Base-by-base conservation (phyloP, 2,113 vertebrate species). In the Cryptotis parvus region DNA sequence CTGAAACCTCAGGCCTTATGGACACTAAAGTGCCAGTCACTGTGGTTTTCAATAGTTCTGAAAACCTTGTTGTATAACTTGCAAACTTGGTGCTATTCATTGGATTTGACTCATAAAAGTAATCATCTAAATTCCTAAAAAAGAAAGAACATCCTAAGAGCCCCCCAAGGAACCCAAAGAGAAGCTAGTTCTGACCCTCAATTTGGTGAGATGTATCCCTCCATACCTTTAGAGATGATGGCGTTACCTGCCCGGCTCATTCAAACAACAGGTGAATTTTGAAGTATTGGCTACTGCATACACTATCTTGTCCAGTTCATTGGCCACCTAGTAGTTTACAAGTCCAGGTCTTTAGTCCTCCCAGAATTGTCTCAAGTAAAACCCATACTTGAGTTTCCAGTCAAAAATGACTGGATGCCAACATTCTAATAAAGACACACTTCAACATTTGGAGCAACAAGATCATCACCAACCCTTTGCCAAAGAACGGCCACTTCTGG, bases 221-320 rank as follows among this genome's bases (percentile, higher is more conserved):
- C 68, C 6, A 18, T 1, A 33, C n/a, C 43, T 86, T 80, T 0
- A 58, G 72, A 94, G 90, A 93, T 73, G 29, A 76, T 10, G 49
- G 66, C 69, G 52, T 63, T 81, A 58, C 43, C 16, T 6, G 63
- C 68, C 87, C 90, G 68, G 68, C 55, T 88, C 52, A 69, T 88
- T 45, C 14, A 35, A 88, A 85, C 79, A 79, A 93, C 88, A 88
- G 84, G 85, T 87, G 87, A 70, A 91, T 79, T 89, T 68, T 92
- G 81, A 18, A 43, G 16, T 18, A 11, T 27, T 26, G n/a, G 81
- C 41, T 31, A 39, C 83, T 63, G 52, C 69, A 29, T 70, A n/a
- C 77, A 72, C n/a, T 83, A 8, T 65, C 79, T 82, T 69, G 78
- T 14, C 70, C 87, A 79, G 41, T 27, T 43, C 6, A 9, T 27